A percentile compares a stretch with the other conserved stretches of the same genome.
Evolutionary conservation across 2,113 vertebrate genomes (phyloP).

Genomic region (Blennius ocellaris): DNA sequence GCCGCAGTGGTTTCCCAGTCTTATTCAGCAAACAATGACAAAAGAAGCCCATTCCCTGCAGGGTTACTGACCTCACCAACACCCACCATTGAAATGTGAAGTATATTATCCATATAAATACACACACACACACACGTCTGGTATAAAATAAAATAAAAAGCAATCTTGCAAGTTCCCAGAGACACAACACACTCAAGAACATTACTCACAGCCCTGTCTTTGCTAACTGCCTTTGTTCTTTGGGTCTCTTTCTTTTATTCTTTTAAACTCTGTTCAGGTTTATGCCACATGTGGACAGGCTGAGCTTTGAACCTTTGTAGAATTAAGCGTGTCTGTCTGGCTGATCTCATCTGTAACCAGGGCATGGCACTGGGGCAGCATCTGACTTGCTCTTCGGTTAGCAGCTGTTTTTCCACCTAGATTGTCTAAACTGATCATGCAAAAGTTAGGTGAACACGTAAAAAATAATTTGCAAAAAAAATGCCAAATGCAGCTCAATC

Average conservation of each 20-base stretch:
- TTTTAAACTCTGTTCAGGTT: constrained; percentile 72
- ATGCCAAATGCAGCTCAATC: constrained; percentile 29
- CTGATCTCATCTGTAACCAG: constrained; percentile 51
- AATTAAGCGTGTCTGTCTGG: constrained; percentile 74
- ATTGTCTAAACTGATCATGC: constrained; percentile 2
- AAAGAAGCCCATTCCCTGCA: constrained; percentile 19
- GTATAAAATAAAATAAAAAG: constrained; percentile 51
- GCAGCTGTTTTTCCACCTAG: constrained; percentile 7
- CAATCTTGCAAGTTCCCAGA: constrained; percentile 33
- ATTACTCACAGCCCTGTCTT: constrained; percentile 48
- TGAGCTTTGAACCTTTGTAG: constrained; percentile 72
- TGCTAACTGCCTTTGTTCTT: constrained; percentile 48
- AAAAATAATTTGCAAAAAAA: constrained; percentile 14
- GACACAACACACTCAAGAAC: constrained; percentile 44
- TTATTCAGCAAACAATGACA: constrained; percentile 46
- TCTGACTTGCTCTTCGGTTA: constrained; percentile 27
- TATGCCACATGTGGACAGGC: constrained; percentile 76
- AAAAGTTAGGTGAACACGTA: neutral
- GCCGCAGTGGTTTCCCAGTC: constrained; percentile 7
- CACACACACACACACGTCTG: constrained; percentile 29
- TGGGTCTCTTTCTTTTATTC: constrained; percentile 46
- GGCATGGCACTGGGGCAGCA: constrained; percentile 23
- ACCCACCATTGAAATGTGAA: constrained; percentile 41
- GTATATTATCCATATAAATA: constrained; percentile 29
- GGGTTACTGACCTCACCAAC: constrained; percentile 45